Percentiles rank a stretch among this genome's conserved stretches.
phyloP scores from a whole-genome alignment of 1,140 invertebrate genomes.

The Caerostris darwini region DNA sequence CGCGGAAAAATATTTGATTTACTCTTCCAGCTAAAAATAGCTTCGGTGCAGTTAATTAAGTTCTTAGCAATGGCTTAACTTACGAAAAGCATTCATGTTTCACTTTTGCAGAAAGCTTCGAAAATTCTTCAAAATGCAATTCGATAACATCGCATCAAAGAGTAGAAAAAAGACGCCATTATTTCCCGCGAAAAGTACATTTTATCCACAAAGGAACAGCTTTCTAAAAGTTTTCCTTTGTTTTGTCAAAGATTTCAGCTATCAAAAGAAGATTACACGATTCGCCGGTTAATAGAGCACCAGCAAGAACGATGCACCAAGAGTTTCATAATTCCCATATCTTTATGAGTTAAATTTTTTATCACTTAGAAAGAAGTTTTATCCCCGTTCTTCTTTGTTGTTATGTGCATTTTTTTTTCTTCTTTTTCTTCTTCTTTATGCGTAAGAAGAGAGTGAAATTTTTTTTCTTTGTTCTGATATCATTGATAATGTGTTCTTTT shows the following conservation, averaged over 20 bases:
- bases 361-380: conserved; percentile 30
- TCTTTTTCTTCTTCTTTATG: neutral
- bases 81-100: neutral
- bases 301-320: neutral
- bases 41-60: neutral
- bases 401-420: neutral
- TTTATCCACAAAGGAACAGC: neutral
- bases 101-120: neutral
- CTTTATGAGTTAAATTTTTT: conserved; percentile 47
- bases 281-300: conserved; percentile 31
- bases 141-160: conserved; percentile 11
- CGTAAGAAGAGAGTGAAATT: neutral
- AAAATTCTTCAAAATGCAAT: neutral
- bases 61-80: neutral
- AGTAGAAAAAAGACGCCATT: neutral
- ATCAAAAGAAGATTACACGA: conserved; percentile 48
- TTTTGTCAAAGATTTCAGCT: neutral
- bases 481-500: conserved; percentile 45
- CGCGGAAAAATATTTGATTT: neutral
- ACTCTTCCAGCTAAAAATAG: neutral
- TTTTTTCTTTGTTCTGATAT: conserved; percentile 29
- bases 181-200: neutral
- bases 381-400: neutral
- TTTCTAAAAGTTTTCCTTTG: conserved; percentile 40
- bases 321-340: conserved; percentile 39